Conservation (phyloP, 2,888 invertebrate species). For the Smittia aterrima region DNA sequence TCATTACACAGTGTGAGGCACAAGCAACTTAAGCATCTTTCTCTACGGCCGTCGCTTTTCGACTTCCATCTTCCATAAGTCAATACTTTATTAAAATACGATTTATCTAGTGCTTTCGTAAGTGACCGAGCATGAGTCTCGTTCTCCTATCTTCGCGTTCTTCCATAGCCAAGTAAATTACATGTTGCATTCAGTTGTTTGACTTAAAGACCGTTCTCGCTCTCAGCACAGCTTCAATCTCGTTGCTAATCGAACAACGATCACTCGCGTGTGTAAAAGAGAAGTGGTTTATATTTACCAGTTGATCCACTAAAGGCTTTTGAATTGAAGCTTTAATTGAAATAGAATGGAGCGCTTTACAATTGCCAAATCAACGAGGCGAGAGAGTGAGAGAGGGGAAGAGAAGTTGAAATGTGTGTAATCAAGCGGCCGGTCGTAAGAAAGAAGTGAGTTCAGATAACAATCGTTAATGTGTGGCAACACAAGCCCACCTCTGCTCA, state of each 20-base stretch:
- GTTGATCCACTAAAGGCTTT: background rate
- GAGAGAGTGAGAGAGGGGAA: background rate
- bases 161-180: no score
- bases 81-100: constrained; percentile 32
- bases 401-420: background rate
- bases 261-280: background rate
- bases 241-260: background rate
- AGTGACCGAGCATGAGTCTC: no score
- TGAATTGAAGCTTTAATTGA: constrained; percentile 25
- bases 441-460: background rate
- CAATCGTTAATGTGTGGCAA: background rate
- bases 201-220: no score
- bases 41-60: background rate
- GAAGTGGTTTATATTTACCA: background rate
- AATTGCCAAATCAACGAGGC: constrained; percentile 22
- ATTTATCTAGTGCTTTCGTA: constrained; percentile 33
- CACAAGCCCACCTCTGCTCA: background rate
- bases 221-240: no score
- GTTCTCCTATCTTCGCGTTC: no score
- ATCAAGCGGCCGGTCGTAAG: background rate
- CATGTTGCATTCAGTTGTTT: no score
- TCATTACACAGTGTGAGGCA: constrained; percentile 23
- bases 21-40: background rate
- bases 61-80: background rate
- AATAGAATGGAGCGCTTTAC: constrained; percentile 28